Percentiles rank a stretch among this genome's conserved stretches.
Evolutionary conservation across 1,140 invertebrate species (phyloP).

Genomic region (Lineus longissimus): DNA sequence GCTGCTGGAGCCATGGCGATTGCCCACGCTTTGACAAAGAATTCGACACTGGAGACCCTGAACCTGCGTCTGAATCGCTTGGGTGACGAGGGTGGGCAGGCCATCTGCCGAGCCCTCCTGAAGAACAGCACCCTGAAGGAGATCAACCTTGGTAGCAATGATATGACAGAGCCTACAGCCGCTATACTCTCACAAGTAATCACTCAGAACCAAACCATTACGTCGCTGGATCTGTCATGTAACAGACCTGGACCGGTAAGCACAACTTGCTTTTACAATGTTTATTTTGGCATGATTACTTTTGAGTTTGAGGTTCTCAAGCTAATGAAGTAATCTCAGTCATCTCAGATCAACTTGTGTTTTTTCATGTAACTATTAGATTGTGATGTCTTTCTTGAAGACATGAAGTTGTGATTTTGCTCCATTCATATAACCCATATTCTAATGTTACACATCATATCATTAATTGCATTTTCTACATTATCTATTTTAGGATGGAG

Average conservation of each 20-base stretch:
- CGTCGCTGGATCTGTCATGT: constrained; percentile 46
- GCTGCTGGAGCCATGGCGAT: constrained; percentile 50
- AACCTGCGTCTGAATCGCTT: constrained; percentile 48
- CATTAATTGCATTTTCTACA: no score
- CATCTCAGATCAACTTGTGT: no score
- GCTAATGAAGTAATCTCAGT: no score
- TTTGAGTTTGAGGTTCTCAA: no score
- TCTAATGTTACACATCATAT: no score
- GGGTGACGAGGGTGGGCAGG: constrained; percentile 53
- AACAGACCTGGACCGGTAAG: constrained; percentile 52
- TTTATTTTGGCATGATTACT: no score
- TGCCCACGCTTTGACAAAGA: constrained; percentile 51
- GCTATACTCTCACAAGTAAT: constrained; percentile 48
- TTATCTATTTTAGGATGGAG: constrained; percentile 45
- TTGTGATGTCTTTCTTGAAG: no score
- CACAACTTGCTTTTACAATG: constrained; percentile 3
- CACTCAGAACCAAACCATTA: constrained; percentile 40
- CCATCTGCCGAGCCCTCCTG: constrained; percentile 43
- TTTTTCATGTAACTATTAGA: no score
- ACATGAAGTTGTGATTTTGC: no score
- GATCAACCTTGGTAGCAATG: constrained; percentile 50
- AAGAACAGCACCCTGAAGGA: constrained; percentile 47
- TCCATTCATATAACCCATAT: no score
- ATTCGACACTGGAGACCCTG: constrained; percentile 40
- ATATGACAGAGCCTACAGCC: constrained; percentile 49